Evolutionary conservation across 2,888 invertebrate species (phyloP).

Genomic region (Acanthosepion pharaonis): DNA sequence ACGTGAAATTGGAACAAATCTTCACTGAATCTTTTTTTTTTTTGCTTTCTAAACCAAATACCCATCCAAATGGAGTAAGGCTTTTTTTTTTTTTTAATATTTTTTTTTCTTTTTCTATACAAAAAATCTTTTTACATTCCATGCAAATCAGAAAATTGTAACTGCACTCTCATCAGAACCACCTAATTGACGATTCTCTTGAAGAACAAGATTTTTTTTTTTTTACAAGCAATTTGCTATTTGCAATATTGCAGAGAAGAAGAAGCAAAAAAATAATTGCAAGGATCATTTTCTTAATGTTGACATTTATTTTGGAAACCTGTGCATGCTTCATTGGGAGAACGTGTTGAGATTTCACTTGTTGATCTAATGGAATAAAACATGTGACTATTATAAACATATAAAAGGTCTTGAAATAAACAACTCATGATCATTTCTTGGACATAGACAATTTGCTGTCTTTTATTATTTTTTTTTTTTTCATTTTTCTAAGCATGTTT

Average conservation of each 20-base stretch:
- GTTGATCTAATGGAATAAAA: neutral
- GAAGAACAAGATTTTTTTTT: neutral
- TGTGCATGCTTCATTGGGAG: neutral
- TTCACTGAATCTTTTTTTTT: neutral
- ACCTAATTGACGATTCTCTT: neutral
- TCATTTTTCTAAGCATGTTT: no score
- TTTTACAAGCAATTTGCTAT: neutral
- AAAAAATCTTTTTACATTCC: neutral
- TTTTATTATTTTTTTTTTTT: neutral
- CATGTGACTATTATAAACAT: neutral
- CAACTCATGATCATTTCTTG: conserved; percentile 33
- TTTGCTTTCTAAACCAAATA: neutral
- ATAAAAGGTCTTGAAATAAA: conserved; percentile 16
- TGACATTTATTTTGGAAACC: neutral
- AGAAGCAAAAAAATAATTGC: neutral
- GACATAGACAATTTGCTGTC: neutral
- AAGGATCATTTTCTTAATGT: neutral
- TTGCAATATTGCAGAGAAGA: neutral
- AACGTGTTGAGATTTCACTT: neutral
- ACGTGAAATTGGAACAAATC: neutral
- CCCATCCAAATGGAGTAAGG: neutral
- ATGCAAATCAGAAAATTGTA: neutral
- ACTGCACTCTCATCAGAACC: neutral
- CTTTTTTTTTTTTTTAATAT: neutral
- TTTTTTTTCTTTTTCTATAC: neutral